Conservation (phyloP, 2,113 vertebrate species). For the Ammospiza caudacuta region DNA sequence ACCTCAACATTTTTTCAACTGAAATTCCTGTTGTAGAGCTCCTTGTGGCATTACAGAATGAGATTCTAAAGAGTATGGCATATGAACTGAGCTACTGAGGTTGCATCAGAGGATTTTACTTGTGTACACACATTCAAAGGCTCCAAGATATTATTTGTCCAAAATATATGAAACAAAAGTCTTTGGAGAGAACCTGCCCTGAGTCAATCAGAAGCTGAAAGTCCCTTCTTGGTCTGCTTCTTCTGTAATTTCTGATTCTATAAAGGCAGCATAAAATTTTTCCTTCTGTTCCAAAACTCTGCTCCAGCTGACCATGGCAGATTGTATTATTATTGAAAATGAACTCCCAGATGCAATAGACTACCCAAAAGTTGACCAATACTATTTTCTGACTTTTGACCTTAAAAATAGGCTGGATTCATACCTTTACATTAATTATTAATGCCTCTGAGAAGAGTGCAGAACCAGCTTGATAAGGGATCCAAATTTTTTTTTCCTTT, state of each 20-base stretch:
- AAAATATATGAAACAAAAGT: neutral
- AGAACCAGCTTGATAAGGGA: neutral
- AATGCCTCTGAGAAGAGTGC: neutral
- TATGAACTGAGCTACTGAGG: neutral
- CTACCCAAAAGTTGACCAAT: neutral
- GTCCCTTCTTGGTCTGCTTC: neutral
- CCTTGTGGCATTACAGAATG: neutral
- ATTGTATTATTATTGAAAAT: neutral
- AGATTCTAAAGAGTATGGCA: neutral
- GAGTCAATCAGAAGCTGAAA: neutral
- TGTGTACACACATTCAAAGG: neutral
- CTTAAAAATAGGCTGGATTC: neutral
- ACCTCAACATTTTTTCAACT: neutral
- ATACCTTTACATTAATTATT: neutral
- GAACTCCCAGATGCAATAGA: neutral
- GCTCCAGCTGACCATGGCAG: neutral
- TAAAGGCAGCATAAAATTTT: neutral
- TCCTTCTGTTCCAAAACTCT: neutral
- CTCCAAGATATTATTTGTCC: neutral
- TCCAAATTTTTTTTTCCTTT: accelerated
- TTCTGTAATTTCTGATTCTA: neutral
- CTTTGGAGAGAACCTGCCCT: neutral
- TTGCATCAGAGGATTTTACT: neutral
- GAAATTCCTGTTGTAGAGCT: neutral
- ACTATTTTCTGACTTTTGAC: neutral